Conservation (phyloP, 2,888 invertebrate genomes). For the Tupiocoris notatus region DNA sequence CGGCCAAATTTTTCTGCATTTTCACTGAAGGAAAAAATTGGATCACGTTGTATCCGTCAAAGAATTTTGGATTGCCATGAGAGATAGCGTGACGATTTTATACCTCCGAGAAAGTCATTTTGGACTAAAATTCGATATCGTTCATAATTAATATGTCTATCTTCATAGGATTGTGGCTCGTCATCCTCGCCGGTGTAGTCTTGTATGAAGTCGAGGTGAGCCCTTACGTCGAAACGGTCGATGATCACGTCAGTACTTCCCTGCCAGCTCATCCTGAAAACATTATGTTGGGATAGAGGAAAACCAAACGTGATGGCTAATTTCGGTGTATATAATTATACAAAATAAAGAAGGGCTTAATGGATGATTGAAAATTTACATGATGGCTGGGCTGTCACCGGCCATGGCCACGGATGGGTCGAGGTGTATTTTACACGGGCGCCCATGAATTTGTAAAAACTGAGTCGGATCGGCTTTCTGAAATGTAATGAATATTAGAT, state of each 20-base stretch:
- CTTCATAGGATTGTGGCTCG: conserved; percentile 71
- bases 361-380: conserved; percentile 61
- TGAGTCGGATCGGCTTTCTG: conserved; percentile 98
- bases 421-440: conserved; percentile 88
- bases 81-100: conserved; percentile 51
- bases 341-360: background rate
- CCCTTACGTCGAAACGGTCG: conserved; percentile 96
- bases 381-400: conserved; percentile 94
- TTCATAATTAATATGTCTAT: conserved; percentile 90
- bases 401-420: conserved; percentile 92
- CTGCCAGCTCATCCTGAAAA: conserved; percentile 94
- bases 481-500: conserved; percentile 48
- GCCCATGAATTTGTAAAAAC: conserved; percentile 93
- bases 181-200: conserved; percentile 66
- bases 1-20: conserved; percentile 21
- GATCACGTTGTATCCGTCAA: conserved; percentile 20
- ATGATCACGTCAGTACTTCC: conserved; percentile 89
- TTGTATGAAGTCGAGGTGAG: conserved; percentile 90
- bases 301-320: no score
- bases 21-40: conserved; percentile 27
- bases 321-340: background rate
- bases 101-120: conserved; percentile 84
- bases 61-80: conserved; percentile 35
- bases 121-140: conserved; percentile 93
- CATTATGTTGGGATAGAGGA: no score